These are phyloP conservation scores for Ochropacha duplaris DNA, from an alignment of 2,888 invertebrate genomes.

Conservation along the genomic window DNA sequence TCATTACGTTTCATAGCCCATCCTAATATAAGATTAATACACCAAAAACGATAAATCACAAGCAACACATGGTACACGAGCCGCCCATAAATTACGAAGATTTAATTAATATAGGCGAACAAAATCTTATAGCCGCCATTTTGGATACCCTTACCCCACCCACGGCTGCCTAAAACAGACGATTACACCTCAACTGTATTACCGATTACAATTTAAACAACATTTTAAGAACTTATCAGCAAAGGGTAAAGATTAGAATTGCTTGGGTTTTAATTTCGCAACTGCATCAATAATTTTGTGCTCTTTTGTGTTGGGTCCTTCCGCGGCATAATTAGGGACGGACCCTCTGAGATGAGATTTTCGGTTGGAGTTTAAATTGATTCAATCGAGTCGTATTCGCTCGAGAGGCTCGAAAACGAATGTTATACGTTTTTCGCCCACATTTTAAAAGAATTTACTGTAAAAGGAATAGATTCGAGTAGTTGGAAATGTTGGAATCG, in stretches of 20 bases:
- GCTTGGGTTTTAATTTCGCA: conserved; percentile 28
- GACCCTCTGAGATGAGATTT: conserved; percentile 76
- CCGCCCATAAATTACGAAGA: conserved; percentile 80
- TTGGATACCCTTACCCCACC: conserved; percentile 74
- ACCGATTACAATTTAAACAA: conserved; percentile 22
- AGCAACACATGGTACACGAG: conserved; percentile 64
- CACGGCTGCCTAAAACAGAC: conserved; percentile 72
- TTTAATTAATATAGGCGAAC: conserved; percentile 80
- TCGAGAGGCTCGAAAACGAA: conserved; percentile 50
- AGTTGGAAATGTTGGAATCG: conserved; percentile 28
- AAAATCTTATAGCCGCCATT: conserved; percentile 81
- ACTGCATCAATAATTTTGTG: conserved; percentile 44
- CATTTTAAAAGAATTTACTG: conserved; percentile 46
- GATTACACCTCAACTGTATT: conserved; percentile 70
- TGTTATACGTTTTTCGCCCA: conserved; percentile 40
- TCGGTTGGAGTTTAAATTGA: conserved; percentile 76
- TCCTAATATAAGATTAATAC: conserved; percentile 56
- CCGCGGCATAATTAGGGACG: conserved; percentile 79
- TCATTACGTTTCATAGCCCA: conserved; percentile 28
- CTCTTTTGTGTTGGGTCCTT: conserved; percentile 72
- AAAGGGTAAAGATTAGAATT: conserved; percentile 26
- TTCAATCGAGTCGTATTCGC: conserved; percentile 77
- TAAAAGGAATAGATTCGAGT: conserved; percentile 64
- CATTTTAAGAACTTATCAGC: conserved; percentile 19
- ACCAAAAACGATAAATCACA: conserved; percentile 74